Evolutionary conservation across 1,140 invertebrate genomes (phyloP).

Genomic region (Drosophila parvula): DNA sequence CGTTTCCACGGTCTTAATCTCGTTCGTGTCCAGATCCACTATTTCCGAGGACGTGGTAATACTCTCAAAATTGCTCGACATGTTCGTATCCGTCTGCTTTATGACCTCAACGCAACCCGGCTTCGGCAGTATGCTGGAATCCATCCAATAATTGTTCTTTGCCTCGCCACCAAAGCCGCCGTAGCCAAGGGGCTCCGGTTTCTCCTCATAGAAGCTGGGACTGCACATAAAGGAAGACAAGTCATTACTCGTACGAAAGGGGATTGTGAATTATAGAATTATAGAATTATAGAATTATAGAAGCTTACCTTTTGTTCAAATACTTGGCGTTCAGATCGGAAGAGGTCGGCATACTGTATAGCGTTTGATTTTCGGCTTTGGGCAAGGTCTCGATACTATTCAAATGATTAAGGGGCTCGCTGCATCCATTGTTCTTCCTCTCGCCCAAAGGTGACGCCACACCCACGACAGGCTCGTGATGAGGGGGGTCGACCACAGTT

Average conservation of each 20-base stretch:
- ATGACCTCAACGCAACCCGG: slow-evolving; percentile 70
- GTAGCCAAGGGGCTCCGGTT: slow-evolving; percentile 57
- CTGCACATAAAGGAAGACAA: background rate
- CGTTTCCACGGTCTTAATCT: slow-evolving; percentile 86
- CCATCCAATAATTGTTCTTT: slow-evolving; percentile 72
- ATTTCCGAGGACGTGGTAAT: slow-evolving; percentile 84
- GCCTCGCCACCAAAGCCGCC: slow-evolving; percentile 44
- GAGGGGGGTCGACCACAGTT: slow-evolving; percentile 29
- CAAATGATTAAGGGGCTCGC: slow-evolving; percentile 15
- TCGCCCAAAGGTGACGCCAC: slow-evolving; percentile 26
- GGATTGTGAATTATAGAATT: background rate
- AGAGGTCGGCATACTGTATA: slow-evolving; percentile 32
- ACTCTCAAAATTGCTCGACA: slow-evolving; percentile 65
- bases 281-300: accelerated
- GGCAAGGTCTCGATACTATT: slow-evolving; percentile 13
- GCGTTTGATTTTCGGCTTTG: slow-evolving; percentile 22
- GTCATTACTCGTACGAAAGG: background rate
- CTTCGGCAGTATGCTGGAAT: slow-evolving; percentile 65
- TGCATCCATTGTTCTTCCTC: slow-evolving; percentile 9
- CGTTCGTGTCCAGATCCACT: slow-evolving; percentile 86
- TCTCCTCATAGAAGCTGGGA: slow-evolving; percentile 51
- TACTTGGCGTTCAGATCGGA: slow-evolving; percentile 46
- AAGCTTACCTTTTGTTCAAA: slow-evolving; percentile 40
- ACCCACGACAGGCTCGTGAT: slow-evolving; percentile 21
- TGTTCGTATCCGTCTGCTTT: slow-evolving; percentile 58